Evolutionary conservation across 2,797 vertebrate species (phyloP).

Genomic region (Lophotriccus pileatus): DNA sequence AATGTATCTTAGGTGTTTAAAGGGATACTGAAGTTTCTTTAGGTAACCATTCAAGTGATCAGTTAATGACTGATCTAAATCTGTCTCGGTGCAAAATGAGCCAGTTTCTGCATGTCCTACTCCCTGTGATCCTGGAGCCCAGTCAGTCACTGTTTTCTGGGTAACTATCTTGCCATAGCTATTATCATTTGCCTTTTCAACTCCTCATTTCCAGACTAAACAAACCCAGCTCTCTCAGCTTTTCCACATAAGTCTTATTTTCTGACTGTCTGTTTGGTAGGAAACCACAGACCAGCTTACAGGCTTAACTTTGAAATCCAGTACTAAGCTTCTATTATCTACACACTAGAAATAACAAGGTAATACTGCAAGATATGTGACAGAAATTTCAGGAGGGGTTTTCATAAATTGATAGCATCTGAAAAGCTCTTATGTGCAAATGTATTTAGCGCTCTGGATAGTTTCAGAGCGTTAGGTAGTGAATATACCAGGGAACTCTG

Average conservation of each 20-base stretch:
- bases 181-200: neutral
- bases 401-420: neutral
- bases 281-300: neutral
- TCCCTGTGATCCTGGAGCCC: neutral
- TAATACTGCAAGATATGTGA: neutral
- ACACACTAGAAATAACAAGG: neutral
- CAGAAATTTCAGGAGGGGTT: neutral
- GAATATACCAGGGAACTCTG: neutral
- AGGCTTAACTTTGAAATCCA: neutral
- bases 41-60: neutral
- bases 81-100: neutral
- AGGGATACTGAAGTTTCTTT: neutral
- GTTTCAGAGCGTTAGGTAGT: neutral
- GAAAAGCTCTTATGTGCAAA: neutral
- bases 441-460: neutral
- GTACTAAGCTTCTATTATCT: neutral
- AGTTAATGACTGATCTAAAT: neutral
- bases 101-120: neutral
- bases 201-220: slow-evolving; percentile 41
- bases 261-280: neutral
- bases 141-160: neutral
- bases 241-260: slow-evolving; percentile 12
- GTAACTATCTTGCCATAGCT: neutral
- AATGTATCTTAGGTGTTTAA: neutral
- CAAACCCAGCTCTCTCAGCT: neutral